Evolutionary conservation across 2,113 vertebrate genomes (phyloP), one percentile per base, ranked within the genome.

Genomic region (Podarcis raffonei): DNA sequence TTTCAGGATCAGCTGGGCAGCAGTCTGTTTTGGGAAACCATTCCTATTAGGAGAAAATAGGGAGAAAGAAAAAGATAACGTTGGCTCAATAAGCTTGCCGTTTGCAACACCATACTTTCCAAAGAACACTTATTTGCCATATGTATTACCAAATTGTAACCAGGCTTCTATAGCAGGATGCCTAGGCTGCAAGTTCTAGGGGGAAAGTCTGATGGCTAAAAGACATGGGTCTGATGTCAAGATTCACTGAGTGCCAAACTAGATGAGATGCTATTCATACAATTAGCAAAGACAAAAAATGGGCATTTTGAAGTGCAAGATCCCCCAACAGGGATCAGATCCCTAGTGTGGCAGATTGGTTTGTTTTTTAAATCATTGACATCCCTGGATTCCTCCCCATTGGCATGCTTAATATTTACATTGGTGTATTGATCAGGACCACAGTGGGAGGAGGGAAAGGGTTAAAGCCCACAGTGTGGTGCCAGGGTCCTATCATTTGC

Each of bases 1-100:
- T 96, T 98, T 99, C 87, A 99, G 98, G 92, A 99, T 99, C 65
- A 99, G 98, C 97, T 99, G 99, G 25, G 99, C 99, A 0, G 99
- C 99, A 0, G 97, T 99, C 97, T 99, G 99, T 96, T 99, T 99
- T 0, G 99, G 99, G 94, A 99, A 99, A 30, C 98, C 98, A 1
- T 99, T 99, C 94, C 99, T 99, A 93, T 1, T 8, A 72, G 74
- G 35, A 87, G 25, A 89, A 77, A 30, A 57, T 18, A 82, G 57
- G 71, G 87, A 30, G 12, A 83, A 74, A 5, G 7, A 53, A 72
- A 69, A 5, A 57, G 69, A 16, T 12, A 23, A 74, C 3, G n/a
- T 39, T 22, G 11, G 27, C 7, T 84, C 18, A 78, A 57, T 57
- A 75, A 75, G 65, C 22, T 23, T 22, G 59, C 5, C 3, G 35